Base-by-base conservation (phyloP, 2,888 invertebrate genomes). In the Lissonota sp. region DNA sequence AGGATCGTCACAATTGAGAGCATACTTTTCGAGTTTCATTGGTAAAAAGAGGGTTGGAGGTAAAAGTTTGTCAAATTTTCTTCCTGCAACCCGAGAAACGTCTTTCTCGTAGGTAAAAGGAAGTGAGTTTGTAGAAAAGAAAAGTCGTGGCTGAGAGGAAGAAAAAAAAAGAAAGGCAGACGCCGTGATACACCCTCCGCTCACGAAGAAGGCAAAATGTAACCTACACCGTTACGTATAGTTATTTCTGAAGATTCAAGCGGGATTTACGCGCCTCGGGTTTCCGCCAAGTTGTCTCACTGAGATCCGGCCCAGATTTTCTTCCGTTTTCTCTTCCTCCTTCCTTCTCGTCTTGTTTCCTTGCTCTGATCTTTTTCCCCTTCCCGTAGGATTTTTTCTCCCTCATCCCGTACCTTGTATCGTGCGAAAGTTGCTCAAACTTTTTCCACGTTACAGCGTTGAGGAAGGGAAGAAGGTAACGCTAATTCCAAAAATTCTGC, bases 181-280 rank as follows among this genome's bases (percentile, higher is more conserved):
- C 39, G 42, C 46, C 51, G 42, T 51, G 66, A 60, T 72, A 60
- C 67, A 51, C 39, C 26, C 42, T 60, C 40, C 60, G 26, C 26
- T 26, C 42, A 40, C 10, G 67, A 60, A 75, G 12, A 57, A 49
- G 46, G 49, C 40, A 67, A 67, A 66, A 60, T 64, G 58, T 49
- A 66, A 74, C 57, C 53, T 16, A 53, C 14, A 53, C 12, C 14
- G 6, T 14, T 53, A 55, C 49, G 58, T 67, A 75, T 42, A 66
- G 66, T 74, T 74, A 66, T 75, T 75, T 64, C 74, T 75, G 58
- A 67, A 75, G 66, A 67, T 75, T 75, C 58, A 10, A 67, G 58
- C 58, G 74, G 74, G 74, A 75, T 75, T 75, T 75, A 75, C 66
- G 66, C 66, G 67, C 26, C 42, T 49, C 14, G 58, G 67, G 66